Evolutionary conservation across 2,797 vertebrate species (phyloP), one percentile per base, ranked within the genome.

Genomic region (Euthynnus affinis): DNA sequence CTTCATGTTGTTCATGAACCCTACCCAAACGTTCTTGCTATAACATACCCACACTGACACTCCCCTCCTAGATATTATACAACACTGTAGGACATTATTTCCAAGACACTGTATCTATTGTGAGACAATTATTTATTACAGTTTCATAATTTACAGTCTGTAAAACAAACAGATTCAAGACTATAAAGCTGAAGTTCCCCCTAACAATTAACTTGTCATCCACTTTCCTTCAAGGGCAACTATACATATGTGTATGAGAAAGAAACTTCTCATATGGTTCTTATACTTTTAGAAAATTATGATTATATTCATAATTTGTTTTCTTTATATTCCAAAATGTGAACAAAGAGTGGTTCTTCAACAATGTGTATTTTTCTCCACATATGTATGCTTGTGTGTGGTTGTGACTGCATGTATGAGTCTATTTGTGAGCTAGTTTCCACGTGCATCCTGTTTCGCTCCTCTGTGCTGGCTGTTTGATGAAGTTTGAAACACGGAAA

Each of bases 401-500:
- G 40, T 42, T 75, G 44, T 62, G 70, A 27, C 49, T 71, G 23
- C 3, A 3, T 61, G 27, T 18, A 5, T 57, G 59, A 68, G 51
- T 86, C 15, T 58, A 27, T 74, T 60, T 61, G 58, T 65, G 71
- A 65, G 75, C 58, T 70, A 0, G 7, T 71, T 71, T 82, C 76
- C 68, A 80, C 63, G 60, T 80, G 66, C 51, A 59, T 88, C 61
- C 77, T 82, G 68, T 86, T 91, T 87, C 71, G 51, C 70, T 66
- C 64, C 56, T 89, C 79, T 81, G 71, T 71, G 53, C 87, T 82
- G 83, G 87, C 85, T 80, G 61, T 83, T 56, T 89, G 78, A 94
- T 91, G 86, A 93, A 87, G 94, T 95, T 95, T 95, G 88, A 94
- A 93, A 94, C 88, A 87, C 78, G 87, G 86, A 93, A 93, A 94